Evolutionary conservation across 1,140 invertebrate genomes (phyloP).

Genomic region (Drosophila subobscura): DNA sequence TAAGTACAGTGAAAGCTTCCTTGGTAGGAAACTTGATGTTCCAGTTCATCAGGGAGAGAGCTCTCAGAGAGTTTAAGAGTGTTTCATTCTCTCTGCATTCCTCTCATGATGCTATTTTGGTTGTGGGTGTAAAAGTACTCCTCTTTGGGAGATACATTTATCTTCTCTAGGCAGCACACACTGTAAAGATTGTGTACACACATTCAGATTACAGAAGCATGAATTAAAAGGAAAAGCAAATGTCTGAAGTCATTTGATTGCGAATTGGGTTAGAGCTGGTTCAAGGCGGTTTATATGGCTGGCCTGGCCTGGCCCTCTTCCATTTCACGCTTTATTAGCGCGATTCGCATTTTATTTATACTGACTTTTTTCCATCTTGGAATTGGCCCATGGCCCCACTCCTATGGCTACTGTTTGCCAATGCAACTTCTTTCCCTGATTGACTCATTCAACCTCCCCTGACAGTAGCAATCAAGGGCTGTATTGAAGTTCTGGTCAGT

Average conservation of each 20-base stretch:
- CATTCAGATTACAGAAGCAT: constrained; percentile 31
- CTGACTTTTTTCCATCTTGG: not conserved
- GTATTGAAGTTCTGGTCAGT: constrained; percentile 6
- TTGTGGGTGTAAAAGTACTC: no score
- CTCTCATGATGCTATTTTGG: constrained; percentile 1
- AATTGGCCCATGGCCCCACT: no score
- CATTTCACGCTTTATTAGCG: not conserved
- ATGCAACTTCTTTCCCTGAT: not conserved
- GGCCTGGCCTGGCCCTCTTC: not conserved
- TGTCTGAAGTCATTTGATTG: constrained; percentile 4
- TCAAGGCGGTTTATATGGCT: constrained; percentile 27
- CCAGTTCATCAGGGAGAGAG: no score
- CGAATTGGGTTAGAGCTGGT: constrained; percentile 24
- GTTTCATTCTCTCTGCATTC: no score
- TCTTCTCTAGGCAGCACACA: not conserved
- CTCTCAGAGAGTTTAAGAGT: no score
- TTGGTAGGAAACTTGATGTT: no score
- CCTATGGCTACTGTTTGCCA: not conserved
- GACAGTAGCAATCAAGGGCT: constrained; percentile 9
- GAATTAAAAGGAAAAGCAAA: constrained; percentile 16
- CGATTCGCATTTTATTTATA: not conserved
- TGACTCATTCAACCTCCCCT: constrained; percentile 24
- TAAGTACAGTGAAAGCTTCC: not conserved
- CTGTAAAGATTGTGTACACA: no score
- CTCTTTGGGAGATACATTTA: no score